These are phyloP conservation scores for Ahaetulla prasina DNA, from an alignment of 2,113 vertebrate species.

Conservation along the genomic window DNA sequence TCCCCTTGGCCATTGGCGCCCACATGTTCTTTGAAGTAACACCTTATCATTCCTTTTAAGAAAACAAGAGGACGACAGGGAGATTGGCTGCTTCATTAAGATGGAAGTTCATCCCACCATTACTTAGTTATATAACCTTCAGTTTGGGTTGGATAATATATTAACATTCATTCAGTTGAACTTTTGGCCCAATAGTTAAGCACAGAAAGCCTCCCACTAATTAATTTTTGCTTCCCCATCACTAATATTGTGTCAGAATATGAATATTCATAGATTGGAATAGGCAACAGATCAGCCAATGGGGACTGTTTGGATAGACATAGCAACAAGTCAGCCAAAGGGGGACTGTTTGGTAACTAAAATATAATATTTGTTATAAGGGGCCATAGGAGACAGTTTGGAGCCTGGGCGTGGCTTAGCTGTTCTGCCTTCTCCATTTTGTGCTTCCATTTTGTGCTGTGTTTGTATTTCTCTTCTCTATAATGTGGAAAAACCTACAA, in stretches of 20 bases:
- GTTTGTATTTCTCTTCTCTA: not conserved
- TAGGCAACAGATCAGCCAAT: no score
- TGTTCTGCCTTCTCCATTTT: no score
- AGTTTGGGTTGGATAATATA: not conserved
- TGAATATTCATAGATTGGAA: no score
- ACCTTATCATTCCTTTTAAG: not conserved
- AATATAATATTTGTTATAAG: no score
- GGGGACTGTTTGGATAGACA: no score
- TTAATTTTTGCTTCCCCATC: not conserved
- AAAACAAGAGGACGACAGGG: not conserved
- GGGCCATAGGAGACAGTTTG: no score
- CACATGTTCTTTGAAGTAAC: not conserved
- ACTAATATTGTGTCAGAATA: no score
- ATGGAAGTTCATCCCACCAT: not conserved
- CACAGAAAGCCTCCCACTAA: not conserved
- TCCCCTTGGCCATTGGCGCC: not conserved
- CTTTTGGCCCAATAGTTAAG: not conserved
- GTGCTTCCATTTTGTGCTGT: no score
- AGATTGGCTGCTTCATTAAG: not conserved
- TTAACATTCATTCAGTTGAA: not conserved
- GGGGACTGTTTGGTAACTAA: no score
- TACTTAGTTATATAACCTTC: not conserved
- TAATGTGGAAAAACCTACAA: no score
- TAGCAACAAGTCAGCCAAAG: no score
- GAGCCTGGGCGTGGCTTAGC: no score